phyloP scores from a whole-genome alignment of 1,140 invertebrate species.

The Drosophila bipectinata region DNA sequence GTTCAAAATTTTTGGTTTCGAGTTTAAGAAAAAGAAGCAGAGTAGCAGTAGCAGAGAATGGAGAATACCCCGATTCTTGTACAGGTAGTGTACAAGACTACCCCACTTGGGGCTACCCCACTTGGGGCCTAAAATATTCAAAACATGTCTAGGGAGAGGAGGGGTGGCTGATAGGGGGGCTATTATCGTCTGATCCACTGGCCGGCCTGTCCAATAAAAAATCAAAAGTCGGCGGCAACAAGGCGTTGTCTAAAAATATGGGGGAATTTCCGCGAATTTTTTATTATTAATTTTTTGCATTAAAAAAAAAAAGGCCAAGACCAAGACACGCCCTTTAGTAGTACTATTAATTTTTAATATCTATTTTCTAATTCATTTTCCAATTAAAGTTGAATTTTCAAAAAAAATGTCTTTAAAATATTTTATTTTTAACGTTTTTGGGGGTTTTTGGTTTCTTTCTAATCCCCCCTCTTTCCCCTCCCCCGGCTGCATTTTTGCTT shows the following conservation, averaged over 20 bases:
- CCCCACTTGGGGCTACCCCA: too few relatives aligned
- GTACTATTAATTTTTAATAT: too few relatives aligned
- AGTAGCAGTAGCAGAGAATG: conserved; percentile 4
- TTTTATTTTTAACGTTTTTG: too few relatives aligned
- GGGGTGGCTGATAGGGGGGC: neutral
- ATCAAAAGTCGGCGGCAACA: conserved; percentile 3
- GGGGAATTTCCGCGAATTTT: conserved; percentile 64
- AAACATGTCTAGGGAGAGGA: conserved; percentile 5
- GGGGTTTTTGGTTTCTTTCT: conserved; percentile 1
- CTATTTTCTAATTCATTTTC: too few relatives aligned
- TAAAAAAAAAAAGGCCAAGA: neutral
- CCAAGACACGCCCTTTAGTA: conserved; percentile 3
- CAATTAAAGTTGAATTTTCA: neutral
- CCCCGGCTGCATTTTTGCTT: conserved; percentile 47
- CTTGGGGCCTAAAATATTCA: conserved; percentile 7
- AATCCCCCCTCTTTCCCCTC: conserved; percentile 5
- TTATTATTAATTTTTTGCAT: conserved; percentile 15
- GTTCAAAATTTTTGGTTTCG: conserved; percentile 33
- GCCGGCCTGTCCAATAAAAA: conserved; percentile 16
- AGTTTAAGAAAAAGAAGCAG: conserved; percentile 3
- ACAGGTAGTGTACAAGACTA: conserved; percentile 12
- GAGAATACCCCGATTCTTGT: conserved; percentile 18
- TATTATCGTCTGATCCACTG: conserved; percentile 2
- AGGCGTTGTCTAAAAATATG: conserved; percentile 42
- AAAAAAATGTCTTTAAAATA: too few relatives aligned